Base-by-base conservation (phyloP, 2,888 invertebrate species). In the Thymelicus sylvestris region DNA sequence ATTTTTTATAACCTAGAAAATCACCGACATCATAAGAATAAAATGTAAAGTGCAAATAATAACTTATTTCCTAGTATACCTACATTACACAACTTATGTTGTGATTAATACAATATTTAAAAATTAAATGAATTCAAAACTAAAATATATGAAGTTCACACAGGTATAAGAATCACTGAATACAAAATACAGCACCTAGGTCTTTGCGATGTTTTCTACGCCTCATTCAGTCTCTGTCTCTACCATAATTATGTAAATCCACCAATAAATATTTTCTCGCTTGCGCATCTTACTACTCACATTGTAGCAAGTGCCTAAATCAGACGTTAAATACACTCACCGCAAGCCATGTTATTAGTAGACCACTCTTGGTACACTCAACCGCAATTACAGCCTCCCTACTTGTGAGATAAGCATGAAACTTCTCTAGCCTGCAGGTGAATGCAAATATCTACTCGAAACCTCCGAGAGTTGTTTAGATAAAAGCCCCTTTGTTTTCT, bases 331-430 rank as follows among this genome's bases (percentile, higher is more conserved):
- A 78, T 76, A 78, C 75, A 81, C 77, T 75, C 79, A 79, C 79
- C 80, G 81, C 78, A 81, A 81, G 82, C 73, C 77, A 84, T 83
- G 85, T 87, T 84, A 83, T 86, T 81, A 83, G 82, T 79, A 79
- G 77, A 78, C 76, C 78, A 76, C 77, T 80, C 82, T 77, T 79
- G 80, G 82, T 83, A 83, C 72, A 80, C 74, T 77, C 77, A 71
- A 79, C 83, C 83, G 82, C 85, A 85, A 86, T 89, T 85, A 91
- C 86, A 82, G 80, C 83, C 83, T 80, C 79, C 81, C 81, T 80
- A 83, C 83, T 83, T 82, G 82, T 79, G 80, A 77, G 76, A 79
- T 77, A 78, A 79, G 82, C 81, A 76, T 79, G 82, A 77, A 72
- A 72, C 71, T 74, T 64, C 75, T 78, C 75, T 78, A 81, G 83